A percentile compares a stretch with the other conserved stretches of the same genome.
Evolutionary conservation across 2,888 invertebrate species (phyloP).

Genomic region (Dendrolimus houi): DNA sequence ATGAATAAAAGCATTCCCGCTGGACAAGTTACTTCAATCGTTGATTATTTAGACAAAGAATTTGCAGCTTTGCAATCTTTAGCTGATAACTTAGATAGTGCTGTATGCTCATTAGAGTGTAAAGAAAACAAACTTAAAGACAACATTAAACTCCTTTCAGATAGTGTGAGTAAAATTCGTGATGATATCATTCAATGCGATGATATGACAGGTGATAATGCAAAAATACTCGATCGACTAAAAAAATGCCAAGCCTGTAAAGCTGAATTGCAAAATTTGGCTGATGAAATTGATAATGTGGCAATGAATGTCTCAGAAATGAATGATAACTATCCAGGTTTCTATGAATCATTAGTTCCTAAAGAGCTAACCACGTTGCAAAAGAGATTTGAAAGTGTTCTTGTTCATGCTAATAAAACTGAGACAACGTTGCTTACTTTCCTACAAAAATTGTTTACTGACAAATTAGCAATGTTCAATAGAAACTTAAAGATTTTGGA

Average conservation of each 20-base stretch:
- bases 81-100: conserved; percentile 83
- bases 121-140: conserved; percentile 84
- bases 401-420: conserved; percentile 87
- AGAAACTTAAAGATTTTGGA: conserved; percentile 87
- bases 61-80: conserved; percentile 84
- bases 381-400: conserved; percentile 87
- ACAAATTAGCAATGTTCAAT: conserved; percentile 88
- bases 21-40: conserved; percentile 80
- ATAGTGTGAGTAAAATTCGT: conserved; percentile 82
- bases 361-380: conserved; percentile 91
- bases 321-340: conserved; percentile 84
- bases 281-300: conserved; percentile 81
- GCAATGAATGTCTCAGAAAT: conserved; percentile 82
- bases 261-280: conserved; percentile 81
- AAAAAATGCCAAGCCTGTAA: conserved; percentile 84
- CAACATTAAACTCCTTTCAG: conserved; percentile 82
- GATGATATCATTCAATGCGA: conserved; percentile 93
- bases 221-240: conserved; percentile 87
- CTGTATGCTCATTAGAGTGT: conserved; percentile 83
- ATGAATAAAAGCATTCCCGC: conserved; percentile 83
- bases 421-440: conserved; percentile 86
- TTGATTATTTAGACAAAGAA: conserved; percentile 82
- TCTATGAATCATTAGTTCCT: conserved; percentile 84
- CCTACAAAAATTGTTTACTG: conserved; percentile 90
- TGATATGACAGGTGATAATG: conserved; percentile 91